phyloP scores from a whole-genome alignment of 1,140 invertebrate species.

The Trissolcus basalis region DNA sequence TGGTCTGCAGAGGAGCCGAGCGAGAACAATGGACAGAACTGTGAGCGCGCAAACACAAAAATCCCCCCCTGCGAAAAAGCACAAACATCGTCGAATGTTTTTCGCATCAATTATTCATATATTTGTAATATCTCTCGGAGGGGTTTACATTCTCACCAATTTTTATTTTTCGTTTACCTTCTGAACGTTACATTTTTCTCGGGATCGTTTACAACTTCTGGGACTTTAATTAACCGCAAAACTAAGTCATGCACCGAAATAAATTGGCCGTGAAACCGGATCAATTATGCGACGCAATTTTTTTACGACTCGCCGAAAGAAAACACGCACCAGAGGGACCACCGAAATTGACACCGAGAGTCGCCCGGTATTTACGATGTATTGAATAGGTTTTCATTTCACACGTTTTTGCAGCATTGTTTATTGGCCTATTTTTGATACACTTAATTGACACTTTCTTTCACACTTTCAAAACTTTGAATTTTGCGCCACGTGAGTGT shows the following conservation, averaged over 20 bases:
- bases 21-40: too few species aligned
- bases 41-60: too few species aligned
- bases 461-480: conserved; percentile 14
- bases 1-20: background rate
- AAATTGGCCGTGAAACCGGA: conserved; percentile 46
- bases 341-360: conserved; percentile 42
- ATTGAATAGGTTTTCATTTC: conserved; percentile 25
- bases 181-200: background rate
- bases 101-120: too few species aligned
- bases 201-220: background rate
- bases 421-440: conserved; percentile 30
- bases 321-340: conserved; percentile 21
- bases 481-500: conserved; percentile 6
- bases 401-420: conserved; percentile 41
- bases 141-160: too few species aligned
- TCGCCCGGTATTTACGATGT: conserved; percentile 48
- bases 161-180: too few species aligned
- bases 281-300: conserved; percentile 39
- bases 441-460: conserved; percentile 34
- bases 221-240: conserved; percentile 6
- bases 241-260: conserved; percentile 26
- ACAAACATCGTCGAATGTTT: too few species aligned
- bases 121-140: too few species aligned
- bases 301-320: conserved; percentile 16
- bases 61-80: too few species aligned